These are phyloP conservation scores for Bothrops alternatus DNA, from an alignment of 2,797 vertebrate species.

Conservation along the genomic window DNA sequence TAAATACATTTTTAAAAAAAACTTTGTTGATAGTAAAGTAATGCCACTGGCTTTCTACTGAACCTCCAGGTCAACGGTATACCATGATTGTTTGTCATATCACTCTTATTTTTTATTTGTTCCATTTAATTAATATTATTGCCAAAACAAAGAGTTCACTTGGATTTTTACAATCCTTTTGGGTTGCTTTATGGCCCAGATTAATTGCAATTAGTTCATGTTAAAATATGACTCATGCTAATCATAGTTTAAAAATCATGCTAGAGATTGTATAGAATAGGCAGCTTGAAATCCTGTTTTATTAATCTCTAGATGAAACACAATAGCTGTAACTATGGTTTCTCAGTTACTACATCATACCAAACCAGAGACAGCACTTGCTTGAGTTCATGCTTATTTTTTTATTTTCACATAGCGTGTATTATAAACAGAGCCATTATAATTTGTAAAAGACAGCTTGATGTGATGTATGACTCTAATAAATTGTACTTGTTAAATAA, in stretches of 20 bases:
- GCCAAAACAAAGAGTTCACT: neutral
- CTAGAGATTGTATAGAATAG: neutral
- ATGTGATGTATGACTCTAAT: neutral
- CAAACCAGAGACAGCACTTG: neutral
- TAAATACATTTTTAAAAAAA: neutral
- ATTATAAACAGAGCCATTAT: neutral
- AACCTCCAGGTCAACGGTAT: neutral
- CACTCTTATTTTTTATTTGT: neutral
- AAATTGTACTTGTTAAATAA: neutral
- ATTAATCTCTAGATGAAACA: neutral
- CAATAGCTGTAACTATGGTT: neutral
- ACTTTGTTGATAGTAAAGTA: neutral
- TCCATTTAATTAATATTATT: neutral
- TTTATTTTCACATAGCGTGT: neutral
- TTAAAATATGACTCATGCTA: neutral
- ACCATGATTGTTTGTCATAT: neutral
- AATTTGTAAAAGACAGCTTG: neutral
- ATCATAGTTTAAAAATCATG: neutral
- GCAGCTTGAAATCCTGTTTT: neutral
- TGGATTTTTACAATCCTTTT: neutral
- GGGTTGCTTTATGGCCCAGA: neutral
- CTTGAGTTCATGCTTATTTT: neutral
- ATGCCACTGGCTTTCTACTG: neutral
- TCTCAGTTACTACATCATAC: neutral
- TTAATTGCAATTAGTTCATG: neutral